Conservation (phyloP, 2,113 vertebrate genomes). For the Hymenochirus boettgeri region DNA sequence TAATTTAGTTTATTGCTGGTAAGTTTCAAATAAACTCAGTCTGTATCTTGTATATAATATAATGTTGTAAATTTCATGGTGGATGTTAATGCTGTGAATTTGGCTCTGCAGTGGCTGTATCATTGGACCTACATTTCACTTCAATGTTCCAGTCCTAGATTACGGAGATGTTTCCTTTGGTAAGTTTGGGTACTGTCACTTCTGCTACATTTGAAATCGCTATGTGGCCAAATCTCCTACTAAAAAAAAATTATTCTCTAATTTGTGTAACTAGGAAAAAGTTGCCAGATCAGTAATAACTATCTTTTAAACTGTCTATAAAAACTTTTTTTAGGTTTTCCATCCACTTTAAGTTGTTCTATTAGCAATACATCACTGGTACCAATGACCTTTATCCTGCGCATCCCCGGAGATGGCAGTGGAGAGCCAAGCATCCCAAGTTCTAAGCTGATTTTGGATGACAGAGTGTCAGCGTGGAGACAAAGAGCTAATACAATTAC, state of each 20-base stretch:
- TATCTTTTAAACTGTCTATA: too few species aligned
- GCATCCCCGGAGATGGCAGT: conserved; percentile 66
- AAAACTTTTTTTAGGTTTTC: conserved; percentile 67
- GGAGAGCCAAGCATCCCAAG: conserved; percentile 58
- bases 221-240: too few species aligned
- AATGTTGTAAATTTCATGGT: too few species aligned
- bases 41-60: too few species aligned
- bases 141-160: conserved; percentile 63
- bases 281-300: too few species aligned
- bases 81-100: too few species aligned
- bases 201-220: too few species aligned
- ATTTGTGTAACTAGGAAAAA: too few species aligned
- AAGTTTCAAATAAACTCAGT: too few species aligned
- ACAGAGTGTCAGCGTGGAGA: conserved; percentile 44
- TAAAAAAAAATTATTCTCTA: too few species aligned
- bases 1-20: too few species aligned
- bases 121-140: conserved; percentile 72
- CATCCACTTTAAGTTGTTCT: conserved; percentile 60
- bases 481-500: neutral
- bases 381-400: conserved; percentile 72
- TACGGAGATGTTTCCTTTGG: conserved; percentile 82
- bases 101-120: conserved; percentile 74
- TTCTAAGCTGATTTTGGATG: conserved; percentile 44
- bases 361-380: conserved; percentile 71
- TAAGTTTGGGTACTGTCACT: conserved; percentile 51